phyloP scores from a whole-genome alignment of 2,888 invertebrate genomes.

The Agrypnus murinus region DNA sequence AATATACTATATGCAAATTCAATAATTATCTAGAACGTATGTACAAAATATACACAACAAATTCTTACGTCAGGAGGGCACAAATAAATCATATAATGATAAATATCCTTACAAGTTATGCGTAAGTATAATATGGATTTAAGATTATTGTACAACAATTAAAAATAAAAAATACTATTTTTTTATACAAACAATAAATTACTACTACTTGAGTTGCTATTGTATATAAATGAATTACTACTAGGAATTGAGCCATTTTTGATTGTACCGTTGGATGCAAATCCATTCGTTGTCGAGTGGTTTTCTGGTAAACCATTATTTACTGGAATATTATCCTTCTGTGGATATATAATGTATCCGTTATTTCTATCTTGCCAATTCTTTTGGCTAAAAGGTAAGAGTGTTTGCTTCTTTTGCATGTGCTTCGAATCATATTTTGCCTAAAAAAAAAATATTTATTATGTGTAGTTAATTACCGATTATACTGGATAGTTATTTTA shows the following conservation, averaged over 20 bases:
- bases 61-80: background rate
- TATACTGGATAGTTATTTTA: too few species aligned
- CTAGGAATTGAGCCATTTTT: slow-evolving; percentile 60
- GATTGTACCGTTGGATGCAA: slow-evolving; percentile 56
- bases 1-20: slow-evolving; percentile 6
- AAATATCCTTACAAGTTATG: background rate
- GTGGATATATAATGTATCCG: slow-evolving; percentile 84
- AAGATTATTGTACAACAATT: slow-evolving; percentile 27
- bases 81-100: slow-evolving; percentile 4
- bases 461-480: too few species aligned
- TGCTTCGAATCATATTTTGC: slow-evolving; percentile 82
- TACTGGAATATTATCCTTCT: slow-evolving; percentile 51
- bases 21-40: background rate
- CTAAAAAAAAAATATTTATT: slow-evolving; percentile 66
- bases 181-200: slow-evolving; percentile 65
- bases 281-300: slow-evolving; percentile 54
- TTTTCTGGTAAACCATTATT: slow-evolving; percentile 39
- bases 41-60: slow-evolving; percentile 22
- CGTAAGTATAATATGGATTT: background rate
- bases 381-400: slow-evolving; percentile 74
- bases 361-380: slow-evolving; percentile 77
- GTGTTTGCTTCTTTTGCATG: slow-evolving; percentile 71
- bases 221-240: slow-evolving; percentile 61
- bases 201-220: slow-evolving; percentile 62
- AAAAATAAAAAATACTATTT: slow-evolving; percentile 28